Base-by-base conservation (phyloP, 2,797 vertebrate species). In the Sebastes reedi region DNA sequence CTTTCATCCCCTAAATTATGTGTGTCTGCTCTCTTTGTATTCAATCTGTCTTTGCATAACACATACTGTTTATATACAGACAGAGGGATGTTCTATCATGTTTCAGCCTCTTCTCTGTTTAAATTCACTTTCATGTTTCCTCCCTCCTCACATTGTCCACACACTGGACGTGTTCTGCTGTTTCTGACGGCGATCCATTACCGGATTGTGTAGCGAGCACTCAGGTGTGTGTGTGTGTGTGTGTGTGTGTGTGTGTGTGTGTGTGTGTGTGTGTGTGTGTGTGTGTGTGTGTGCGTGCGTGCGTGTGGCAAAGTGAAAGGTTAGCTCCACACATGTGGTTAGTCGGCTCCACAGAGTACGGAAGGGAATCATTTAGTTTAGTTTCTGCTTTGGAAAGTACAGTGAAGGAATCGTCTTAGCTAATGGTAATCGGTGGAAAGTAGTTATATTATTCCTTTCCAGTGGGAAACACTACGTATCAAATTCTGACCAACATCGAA, bases 21-120 rank as follows among this genome's bases (percentile, higher is more conserved):
- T 67, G 18, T 75, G 27, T 87, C 42, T 85, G 67, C 30, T 74
- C 52, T 75, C 72, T 79, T 77, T 85, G 80, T 78, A 85, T 79
- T 91, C 62, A 13, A 25, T 84, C 64, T 64, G 30, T 50, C 66
- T 81, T 46, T 46, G 42, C 16, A 46, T 46, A 20, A 59, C 24
- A 76, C 58, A 76, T 34, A 30, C 6, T 50, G 1, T 32, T 13
- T 16, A 27, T 22, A 30, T 25, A 14, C 14, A 32, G 9, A 66
- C 34, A 60, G 9, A 58, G n/a, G 29, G 61, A 72, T 81, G 60
- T 77, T 80, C 54, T 24, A 55, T 82, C 52, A 66, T 86, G 61
- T 81, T 83, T 56, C 3, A 30, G 12, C 27, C 13, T 9, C 3
- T 50, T 11, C 25, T 52, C 46, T 67, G n/a, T 83, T 88, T 58